phyloP scores from a whole-genome alignment of 1,140 invertebrate genomes.

The Pteromalus puparum region DNA sequence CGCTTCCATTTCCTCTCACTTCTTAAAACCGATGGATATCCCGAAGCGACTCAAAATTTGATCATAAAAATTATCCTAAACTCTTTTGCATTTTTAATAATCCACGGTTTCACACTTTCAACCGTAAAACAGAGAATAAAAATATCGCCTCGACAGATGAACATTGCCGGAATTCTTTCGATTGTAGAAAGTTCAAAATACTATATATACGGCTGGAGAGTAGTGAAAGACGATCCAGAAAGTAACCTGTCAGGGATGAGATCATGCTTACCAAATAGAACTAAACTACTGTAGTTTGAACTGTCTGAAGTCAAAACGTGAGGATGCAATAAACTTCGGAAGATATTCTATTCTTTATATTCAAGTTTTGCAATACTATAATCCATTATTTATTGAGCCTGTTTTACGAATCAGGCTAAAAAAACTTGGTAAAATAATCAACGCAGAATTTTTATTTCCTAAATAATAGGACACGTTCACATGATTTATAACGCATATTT shows the following conservation, averaged over 20 bases:
- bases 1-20: too few relatives aligned
- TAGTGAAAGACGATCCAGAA: slow-evolving; percentile 13
- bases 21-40: too few relatives aligned
- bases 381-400: not conserved
- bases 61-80: not conserved
- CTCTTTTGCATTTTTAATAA: not conserved
- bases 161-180: not conserved
- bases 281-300: not conserved
- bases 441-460: too few relatives aligned
- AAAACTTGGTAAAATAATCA: too few relatives aligned
- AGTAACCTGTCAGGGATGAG: not conserved
- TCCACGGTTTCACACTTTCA: not conserved
- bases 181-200: slow-evolving; percentile 16
- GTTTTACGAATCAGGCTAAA: too few relatives aligned
- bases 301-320: not conserved
- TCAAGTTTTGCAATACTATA: not conserved
- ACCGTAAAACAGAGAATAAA: not conserved
- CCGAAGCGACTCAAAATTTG: too few relatives aligned
- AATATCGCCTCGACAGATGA: not conserved
- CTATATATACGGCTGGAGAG: not conserved
- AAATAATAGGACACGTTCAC: too few relatives aligned
- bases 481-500: too few relatives aligned
- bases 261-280: slow-evolving; percentile 15
- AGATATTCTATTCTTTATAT: not conserved
- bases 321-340: not conserved